Evolutionary conservation across 2,113 vertebrate genomes (phyloP).

Genomic region (Salvator merianae): DNA sequence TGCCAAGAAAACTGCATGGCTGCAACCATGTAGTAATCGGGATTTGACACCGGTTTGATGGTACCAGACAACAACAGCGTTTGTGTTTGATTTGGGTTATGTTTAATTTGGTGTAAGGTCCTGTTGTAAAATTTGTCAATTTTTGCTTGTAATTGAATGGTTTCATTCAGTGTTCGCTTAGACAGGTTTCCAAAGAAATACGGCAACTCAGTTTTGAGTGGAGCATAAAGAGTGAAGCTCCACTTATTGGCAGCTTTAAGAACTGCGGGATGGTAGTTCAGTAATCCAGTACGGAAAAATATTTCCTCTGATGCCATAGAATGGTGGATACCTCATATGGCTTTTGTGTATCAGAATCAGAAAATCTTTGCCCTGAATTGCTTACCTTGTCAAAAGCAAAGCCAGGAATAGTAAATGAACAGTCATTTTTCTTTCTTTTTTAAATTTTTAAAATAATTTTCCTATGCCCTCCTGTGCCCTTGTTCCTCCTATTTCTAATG

Average conservation of each 20-base stretch:
- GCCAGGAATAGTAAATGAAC: not conserved
- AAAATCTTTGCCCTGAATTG: not conserved
- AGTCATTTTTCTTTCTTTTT: not conserved
- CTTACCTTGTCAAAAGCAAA: not conserved
- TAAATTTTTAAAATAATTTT: not conserved
- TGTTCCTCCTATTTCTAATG: not conserved
- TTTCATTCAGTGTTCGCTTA: no score
- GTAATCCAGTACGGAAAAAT: not conserved
- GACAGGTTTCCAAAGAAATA: no score
- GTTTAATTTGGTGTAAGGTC: no score
- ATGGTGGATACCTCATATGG: not conserved
- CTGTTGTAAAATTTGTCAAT: no score
- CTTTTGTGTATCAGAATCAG: slow-evolving; percentile 1
- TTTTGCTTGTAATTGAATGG: no score
- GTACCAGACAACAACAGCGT: no score
- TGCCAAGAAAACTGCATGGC: no score
- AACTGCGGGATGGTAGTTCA: slow-evolving; percentile 4
- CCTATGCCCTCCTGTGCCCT: not conserved
- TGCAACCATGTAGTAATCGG: no score
- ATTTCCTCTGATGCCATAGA: not conserved
- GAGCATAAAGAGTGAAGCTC: not conserved
- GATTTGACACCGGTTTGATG: no score
- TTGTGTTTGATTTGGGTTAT: no score
- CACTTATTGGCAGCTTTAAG: slow-evolving; percentile 44
- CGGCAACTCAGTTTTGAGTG: no score